These are phyloP conservation scores for Nasua narica DNA, from an alignment of 2,797 vertebrate genomes.

Conservation along the genomic window DNA sequence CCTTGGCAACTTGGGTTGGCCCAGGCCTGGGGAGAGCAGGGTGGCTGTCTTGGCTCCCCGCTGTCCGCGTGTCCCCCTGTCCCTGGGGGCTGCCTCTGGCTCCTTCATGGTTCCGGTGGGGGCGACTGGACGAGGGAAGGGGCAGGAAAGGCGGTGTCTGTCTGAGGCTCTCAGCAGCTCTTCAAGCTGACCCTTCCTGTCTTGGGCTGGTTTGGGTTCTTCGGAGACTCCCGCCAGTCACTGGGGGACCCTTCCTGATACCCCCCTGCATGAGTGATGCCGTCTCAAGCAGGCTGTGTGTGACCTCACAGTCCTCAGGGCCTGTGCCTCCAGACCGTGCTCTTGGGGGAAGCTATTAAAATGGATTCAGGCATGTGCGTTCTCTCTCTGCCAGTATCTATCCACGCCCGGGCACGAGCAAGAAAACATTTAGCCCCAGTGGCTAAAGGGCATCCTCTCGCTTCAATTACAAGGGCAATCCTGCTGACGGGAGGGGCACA, in stretches of 20 bases:
- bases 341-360: neutral
- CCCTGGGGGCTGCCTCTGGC: neutral
- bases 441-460: neutral
- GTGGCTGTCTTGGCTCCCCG: neutral
- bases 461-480: neutral
- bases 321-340: neutral
- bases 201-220: neutral
- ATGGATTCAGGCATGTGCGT: neutral
- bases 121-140: neutral
- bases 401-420: neutral
- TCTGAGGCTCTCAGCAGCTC: neutral
- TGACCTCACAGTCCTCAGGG: neutral
- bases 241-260: neutral
- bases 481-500: neutral
- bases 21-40: neutral
- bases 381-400: neutral
- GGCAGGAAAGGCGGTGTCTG: neutral
- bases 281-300: neutral
- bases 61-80: neutral
- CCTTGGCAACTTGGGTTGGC: neutral
- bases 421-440: neutral
- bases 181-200: neutral
- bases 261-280: neutral
- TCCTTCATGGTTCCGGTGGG: neutral
- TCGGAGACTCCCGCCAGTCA: neutral